Base-by-base conservation (phyloP, 2,113 vertebrate species). In the Marmota flaviventris region DNA sequence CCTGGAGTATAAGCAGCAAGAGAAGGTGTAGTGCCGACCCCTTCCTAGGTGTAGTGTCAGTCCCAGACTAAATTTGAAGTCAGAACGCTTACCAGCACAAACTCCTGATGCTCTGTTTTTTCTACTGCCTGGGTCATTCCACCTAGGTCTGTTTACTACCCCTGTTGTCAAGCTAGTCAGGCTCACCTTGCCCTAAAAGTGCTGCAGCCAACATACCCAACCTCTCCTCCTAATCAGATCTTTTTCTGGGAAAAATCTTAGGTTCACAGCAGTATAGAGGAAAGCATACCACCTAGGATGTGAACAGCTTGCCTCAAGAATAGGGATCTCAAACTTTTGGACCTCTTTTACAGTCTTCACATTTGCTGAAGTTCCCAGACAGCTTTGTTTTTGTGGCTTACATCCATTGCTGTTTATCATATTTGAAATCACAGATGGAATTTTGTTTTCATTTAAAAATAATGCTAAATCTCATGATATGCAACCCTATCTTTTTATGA, bases 391-490 rank as follows among this genome's bases (percentile, higher is more conserved):
- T 0, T 53, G 1, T 79, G 27, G 18, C 11, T 67, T 73, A 29
- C 29, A 5, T 51, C 22, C 76, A 16, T 72, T 13, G 70, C 5
- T 63, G 53, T 85, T 93, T 67, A 53, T 25, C 27, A 17, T 45
- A 72, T 81, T 92, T 95, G 72, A 90, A 96, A 78, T 81, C 37
- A 95, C 94, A 93, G 18, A 39, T 67, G 8, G 27, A 27, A 91
- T 96, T 22, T 8, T 8, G 56, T 67, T 76, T 94, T 77, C 32
- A 29, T 72, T 83, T 94, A 75, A 79, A 95, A 94, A 90, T 88
- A 70, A 88, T 32, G 78, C 25, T 79, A 92, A 85, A 22, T 34
- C 25, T 45, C 42, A 27, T 76, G 42, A 32, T 65, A 29, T 22
- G 14, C 75, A 73, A 63, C 61, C 13, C 29, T 72, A 29, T 72